Percentiles rank a stretch among this genome's conserved stretches.
Evolutionary conservation across 2,888 invertebrate genomes (phyloP).

Genomic region (Ormyrus nitidulus): DNA sequence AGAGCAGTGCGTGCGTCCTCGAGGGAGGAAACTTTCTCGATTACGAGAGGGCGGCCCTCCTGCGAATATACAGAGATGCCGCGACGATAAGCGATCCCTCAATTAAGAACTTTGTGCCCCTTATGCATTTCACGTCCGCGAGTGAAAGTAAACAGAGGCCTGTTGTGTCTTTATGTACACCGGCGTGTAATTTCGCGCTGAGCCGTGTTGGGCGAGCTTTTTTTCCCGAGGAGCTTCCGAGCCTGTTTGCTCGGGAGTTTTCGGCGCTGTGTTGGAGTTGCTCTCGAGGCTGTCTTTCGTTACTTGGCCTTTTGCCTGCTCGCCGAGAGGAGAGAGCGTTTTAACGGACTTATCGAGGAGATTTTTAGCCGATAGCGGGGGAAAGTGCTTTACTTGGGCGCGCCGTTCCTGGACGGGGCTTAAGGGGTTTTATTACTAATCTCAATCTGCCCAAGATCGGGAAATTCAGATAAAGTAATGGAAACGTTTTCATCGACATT

Average conservation of each 20-base stretch:
- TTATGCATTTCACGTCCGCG: conserved; percentile 46
- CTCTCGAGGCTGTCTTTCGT: neutral
- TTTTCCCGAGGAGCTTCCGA: neutral
- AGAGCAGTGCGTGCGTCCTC: neutral
- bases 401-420: too few species aligned
- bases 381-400: too few species aligned
- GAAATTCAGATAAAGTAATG: too few species aligned
- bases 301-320: too few species aligned
- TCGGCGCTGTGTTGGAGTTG: neutral
- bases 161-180: too few species aligned
- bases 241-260: conserved; percentile 1
- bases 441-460: too few species aligned
- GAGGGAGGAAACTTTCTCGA: conserved; percentile 59
- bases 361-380: too few species aligned
- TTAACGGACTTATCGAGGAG: too few species aligned
- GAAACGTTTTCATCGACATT: too few species aligned
- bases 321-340: too few species aligned
- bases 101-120: conserved; percentile 54
- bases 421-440: too few species aligned
- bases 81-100: conserved; percentile 55
- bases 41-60: conserved; percentile 49
- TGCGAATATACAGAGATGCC: conserved; percentile 24
- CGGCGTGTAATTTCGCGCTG: neutral
- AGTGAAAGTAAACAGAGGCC: conserved; percentile 32
- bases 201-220: neutral